Base-by-base conservation (phyloP, 1,140 invertebrate genomes). In the Schlechtendalia chinensis region DNA sequence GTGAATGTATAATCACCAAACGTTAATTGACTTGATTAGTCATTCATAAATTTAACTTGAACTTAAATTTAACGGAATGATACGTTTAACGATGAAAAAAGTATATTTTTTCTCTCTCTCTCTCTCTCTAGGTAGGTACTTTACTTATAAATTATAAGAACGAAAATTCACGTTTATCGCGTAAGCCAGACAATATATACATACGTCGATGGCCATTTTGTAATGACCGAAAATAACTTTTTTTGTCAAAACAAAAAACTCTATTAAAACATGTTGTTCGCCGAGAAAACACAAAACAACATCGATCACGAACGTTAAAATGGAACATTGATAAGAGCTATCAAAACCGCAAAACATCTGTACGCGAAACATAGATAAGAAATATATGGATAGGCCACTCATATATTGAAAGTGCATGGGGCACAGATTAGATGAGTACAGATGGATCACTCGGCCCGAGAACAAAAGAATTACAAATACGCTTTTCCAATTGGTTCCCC, bases 1-100 rank as follows among this genome's bases (percentile, higher is more conserved):
- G 69, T 29, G 50, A 72, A 72, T 54, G 69, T 12, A 24, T 72
- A 54, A 54, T 50, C 45, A 72, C 10, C 27, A 11, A 39, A 17
- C 16, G 19, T n/a, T 72, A 72, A 72, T 54, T 32, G 16, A 29
- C 47, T 72, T 12, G 10, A 47, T 8, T 50, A 69, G 12, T 54
- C 1, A 6, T 53, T 53, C 10, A 11, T 53, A 19, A 71, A 27
- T 19, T n/a, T 53, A 71, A 71, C 22, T 54, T 50, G 50, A 54
- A 17, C 69, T 72, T n/a, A 54, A 53, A 29, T 29, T 19, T 24
- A 50, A 71, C 12, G 67, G 19, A 22, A 71, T 29, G 29, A 71
- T 19, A 29, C 1, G 24, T n/a, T 47, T 39, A 22, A 69, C 16
- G 14, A 50, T 19, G 47, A 69, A 50, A 50, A 16, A 24, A 69